Conservation (phyloP, 2,113 vertebrate genomes). For the Zapornia atra region DNA sequence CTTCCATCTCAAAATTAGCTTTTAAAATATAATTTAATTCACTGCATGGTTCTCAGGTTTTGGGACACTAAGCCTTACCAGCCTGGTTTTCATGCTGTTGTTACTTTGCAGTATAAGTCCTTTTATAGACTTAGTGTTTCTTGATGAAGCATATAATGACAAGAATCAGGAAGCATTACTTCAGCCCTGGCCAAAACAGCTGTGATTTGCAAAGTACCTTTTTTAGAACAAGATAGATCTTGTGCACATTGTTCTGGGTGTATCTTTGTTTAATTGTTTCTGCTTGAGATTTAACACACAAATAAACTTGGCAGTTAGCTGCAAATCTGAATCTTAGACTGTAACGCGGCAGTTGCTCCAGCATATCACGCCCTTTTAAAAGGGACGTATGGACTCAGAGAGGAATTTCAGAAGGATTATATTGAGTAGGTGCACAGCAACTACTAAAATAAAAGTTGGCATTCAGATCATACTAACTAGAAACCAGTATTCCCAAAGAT, state of each 20-base stretch:
- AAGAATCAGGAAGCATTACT: neutral
- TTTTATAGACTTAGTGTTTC: accelerated
- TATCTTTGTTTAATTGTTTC: neutral
- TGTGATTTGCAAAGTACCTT: neutral
- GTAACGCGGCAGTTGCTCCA: slow-evolving; percentile 63
- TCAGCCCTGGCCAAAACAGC: neutral
- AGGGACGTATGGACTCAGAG: neutral
- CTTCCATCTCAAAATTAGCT: neutral
- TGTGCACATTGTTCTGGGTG: neutral
- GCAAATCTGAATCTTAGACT: neutral
- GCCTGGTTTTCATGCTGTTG: neutral
- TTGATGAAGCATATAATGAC: neutral
- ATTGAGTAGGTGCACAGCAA: neutral
- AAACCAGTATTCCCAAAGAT: neutral
- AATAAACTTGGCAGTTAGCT: neutral
- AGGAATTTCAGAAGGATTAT: slow-evolving; percentile 46
- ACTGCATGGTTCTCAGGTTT: neutral
- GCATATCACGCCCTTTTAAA: slow-evolving; percentile 68
- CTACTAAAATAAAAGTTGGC: slow-evolving; percentile 24
- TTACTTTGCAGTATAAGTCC: neutral
- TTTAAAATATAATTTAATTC: neutral
- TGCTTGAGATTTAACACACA: neutral
- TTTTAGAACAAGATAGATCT: neutral
- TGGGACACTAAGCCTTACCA: neutral
- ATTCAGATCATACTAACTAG: neutral